Conservation (phyloP, 2,888 invertebrate species). For the Lymantria dispar region DNA sequence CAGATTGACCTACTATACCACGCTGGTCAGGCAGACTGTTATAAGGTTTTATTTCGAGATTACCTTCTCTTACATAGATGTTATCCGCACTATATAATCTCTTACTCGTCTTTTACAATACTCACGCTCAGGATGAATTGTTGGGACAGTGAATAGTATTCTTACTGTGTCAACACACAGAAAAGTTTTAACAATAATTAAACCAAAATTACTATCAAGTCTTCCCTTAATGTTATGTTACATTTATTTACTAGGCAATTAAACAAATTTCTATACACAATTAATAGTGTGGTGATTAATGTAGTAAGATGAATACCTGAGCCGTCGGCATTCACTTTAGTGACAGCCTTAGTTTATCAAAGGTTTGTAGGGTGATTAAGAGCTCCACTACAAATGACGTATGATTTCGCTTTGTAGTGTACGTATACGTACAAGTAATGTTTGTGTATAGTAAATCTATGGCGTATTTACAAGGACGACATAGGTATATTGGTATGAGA, state of each 20-base stretch:
- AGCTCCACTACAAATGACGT: constrained; percentile 61
- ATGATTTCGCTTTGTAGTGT: constrained; percentile 61
- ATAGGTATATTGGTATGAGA: no score
- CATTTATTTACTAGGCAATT: background rate
- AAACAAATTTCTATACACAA: background rate
- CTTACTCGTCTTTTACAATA: background rate
- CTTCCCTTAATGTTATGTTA: background rate
- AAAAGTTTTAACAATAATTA: background rate
- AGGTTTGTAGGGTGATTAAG: constrained; percentile 60
- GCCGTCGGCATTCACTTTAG: constrained; percentile 14
- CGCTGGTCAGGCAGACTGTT: no score
- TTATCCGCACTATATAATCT: no score
- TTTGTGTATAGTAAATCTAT: constrained; percentile 11
- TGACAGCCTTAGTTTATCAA: constrained; percentile 55
- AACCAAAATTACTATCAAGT: background rate
- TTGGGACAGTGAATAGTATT: background rate
- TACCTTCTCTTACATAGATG: no score
- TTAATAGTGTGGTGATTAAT: constrained; percentile 4
- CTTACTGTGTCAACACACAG: background rate
- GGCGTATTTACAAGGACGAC: background rate
- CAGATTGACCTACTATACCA: no score
- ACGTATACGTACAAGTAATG: constrained; percentile 22
- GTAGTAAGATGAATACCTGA: constrained; percentile 6
- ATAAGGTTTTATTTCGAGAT: no score
- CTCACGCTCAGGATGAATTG: background rate